Base-by-base conservation (phyloP, 2,113 vertebrate species). In the Gadus macrocephalus region DNA sequence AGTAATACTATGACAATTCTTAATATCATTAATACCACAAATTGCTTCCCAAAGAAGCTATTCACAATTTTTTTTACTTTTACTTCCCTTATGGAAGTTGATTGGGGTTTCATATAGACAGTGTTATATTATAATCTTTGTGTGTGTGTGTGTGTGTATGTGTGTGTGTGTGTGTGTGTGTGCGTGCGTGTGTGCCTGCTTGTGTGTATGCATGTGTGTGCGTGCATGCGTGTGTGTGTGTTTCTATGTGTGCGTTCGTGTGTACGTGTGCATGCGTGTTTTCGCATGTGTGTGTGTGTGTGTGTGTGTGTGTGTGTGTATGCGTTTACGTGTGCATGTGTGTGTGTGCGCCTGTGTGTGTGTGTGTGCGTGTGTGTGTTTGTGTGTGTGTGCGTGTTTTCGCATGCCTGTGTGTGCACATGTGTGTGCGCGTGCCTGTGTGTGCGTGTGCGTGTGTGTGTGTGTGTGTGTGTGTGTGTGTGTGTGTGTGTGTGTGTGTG, bases 401-500 rank as follows among this genome's bases (percentile, higher is more conserved):
- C 25, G 1, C 25, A 2, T 3, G 25, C 25, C 25, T 25, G 56
- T 73, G 27, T 20, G 25, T 20, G 20, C 20, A 1, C 20, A 20
- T 20, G 20, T 20, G 20, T 20, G 20, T 20, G 20, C 20, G 20
- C 20, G 20, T 20, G 20, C 20, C 20, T 59, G 25, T 15, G 20
- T 20, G 66, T n/a, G 12, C 20, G 67, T n/a, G 22, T 58, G 56
- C 31, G 56, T 63, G 60, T 53, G 38, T 55, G 59, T 38, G 58
- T 73, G 28, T 38, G 25, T 60, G 7, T 20, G 20, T 16, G 42
- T n/a, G 19, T 25, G 67, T 19, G 35, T 58, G 55, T 17, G 15
- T 38, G 65, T 74, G 62, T 38, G 4, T 20, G 56, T 73, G 27
- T 20, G 22, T 59, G 55, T 58, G 55, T 17, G 15, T 38, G 65